phyloP scores from a whole-genome alignment of 1,140 invertebrate genomes.

The Calliopsis andreniformis region DNA sequence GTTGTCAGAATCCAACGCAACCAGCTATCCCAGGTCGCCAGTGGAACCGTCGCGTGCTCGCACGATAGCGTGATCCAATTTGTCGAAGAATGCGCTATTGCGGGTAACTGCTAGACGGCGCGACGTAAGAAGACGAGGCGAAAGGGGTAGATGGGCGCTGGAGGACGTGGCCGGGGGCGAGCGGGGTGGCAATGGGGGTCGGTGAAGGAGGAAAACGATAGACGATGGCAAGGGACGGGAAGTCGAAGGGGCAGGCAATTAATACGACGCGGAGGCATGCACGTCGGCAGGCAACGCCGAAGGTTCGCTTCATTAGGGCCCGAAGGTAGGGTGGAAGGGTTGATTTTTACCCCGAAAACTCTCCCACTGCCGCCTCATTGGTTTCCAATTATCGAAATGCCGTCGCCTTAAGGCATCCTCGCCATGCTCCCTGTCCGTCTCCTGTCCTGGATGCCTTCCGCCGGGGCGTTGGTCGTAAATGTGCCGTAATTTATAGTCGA shows the following conservation, averaged over 20 bases:
- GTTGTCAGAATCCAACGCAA: slow-evolving; percentile 5
- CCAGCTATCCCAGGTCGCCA: slow-evolving; percentile 57
- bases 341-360: slow-evolving; percentile 75
- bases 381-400: slow-evolving; percentile 74
- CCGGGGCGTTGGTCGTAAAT: slow-evolving; percentile 28
- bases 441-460: slow-evolving; percentile 35
- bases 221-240: slow-evolving; percentile 67
- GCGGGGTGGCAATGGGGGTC: slow-evolving; percentile 13
- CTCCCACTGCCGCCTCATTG: slow-evolving; percentile 69
- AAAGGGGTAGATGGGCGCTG: slow-evolving; percentile 45
- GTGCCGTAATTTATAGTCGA: slow-evolving; percentile 54
- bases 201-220: slow-evolving; percentile 50
- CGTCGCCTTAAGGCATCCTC: slow-evolving; percentile 65
- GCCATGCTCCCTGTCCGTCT: slow-evolving; percentile 45
- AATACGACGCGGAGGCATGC: slow-evolving; percentile 78
- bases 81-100: slow-evolving; percentile 79
- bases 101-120: slow-evolving; percentile 62
- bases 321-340: slow-evolving; percentile 66
- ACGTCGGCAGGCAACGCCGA: slow-evolving; percentile 71
- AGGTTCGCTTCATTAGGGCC: slow-evolving; percentile 77
- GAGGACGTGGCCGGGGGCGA: slow-evolving; percentile 26
- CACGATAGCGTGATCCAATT: slow-evolving; percentile 79
- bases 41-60: slow-evolving; percentile 63
- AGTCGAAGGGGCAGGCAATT: slow-evolving; percentile 72
- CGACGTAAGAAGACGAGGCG: slow-evolving; percentile 51